These are phyloP conservation scores for Morus bassanus DNA, from an alignment of 2,797 vertebrate species.

Conservation along the genomic window DNA sequence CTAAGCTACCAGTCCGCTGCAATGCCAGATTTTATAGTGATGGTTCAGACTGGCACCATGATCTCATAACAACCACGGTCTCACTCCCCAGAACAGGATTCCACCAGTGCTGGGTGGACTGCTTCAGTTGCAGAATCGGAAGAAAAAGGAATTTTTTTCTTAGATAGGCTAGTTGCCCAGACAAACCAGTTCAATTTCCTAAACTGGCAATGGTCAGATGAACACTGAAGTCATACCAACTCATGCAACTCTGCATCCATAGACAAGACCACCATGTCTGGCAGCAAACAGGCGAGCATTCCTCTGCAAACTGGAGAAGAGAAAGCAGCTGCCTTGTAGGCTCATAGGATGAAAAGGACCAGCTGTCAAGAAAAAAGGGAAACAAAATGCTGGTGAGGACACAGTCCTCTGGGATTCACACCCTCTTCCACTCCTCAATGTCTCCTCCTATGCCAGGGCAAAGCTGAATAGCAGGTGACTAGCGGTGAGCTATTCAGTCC, in stretches of 20 bases:
- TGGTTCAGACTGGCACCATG: background rate
- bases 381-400: background rate
- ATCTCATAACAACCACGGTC: rapidly evolving
- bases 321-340: background rate
- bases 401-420: background rate
- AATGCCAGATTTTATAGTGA: background rate
- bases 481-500: background rate
- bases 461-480: background rate
- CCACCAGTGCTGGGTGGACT: background rate
- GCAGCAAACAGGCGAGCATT: background rate
- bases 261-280: background rate
- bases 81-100: background rate
- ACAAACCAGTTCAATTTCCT: background rate
- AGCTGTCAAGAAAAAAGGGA: background rate
- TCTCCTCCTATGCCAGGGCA: background rate
- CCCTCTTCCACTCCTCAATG: background rate
- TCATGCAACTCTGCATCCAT: background rate
- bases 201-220: background rate
- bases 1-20: background rate
- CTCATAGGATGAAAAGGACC: background rate
- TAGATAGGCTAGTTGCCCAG: background rate
- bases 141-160: background rate
- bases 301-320: background rate
- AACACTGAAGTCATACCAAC: background rate
- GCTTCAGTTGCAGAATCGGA: background rate